Percentiles rank a stretch among this genome's conserved stretches.
phyloP scores from a whole-genome alignment of 2,888 invertebrate genomes.

The Zaprionus lineosus region DNA sequence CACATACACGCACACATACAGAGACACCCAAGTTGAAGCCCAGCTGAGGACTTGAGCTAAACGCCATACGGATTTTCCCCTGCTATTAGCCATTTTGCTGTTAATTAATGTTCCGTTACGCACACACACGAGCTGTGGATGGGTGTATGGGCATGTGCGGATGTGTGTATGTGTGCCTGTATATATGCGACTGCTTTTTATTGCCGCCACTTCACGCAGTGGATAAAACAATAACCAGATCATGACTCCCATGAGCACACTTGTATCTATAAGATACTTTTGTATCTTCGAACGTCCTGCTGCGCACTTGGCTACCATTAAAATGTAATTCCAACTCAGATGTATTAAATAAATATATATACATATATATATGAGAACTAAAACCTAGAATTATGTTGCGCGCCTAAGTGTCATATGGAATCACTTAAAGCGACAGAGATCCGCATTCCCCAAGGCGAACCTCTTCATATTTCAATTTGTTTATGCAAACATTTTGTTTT shows the following conservation, averaged over 20 bases:
- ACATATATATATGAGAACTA: constrained; percentile 31
- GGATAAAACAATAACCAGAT: constrained; percentile 22
- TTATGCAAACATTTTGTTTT: background rate
- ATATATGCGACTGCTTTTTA: constrained; percentile 40
- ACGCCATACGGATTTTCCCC: constrained; percentile 44
- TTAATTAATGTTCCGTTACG: constrained; percentile 67
- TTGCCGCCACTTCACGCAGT: constrained; percentile 32
- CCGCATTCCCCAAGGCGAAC: constrained; percentile 2
- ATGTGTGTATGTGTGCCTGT: constrained; percentile 1
- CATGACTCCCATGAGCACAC: background rate
- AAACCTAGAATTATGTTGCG: no score
- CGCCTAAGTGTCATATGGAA: background rate
- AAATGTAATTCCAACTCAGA: constrained; percentile 39
- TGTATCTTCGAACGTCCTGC: constrained; percentile 43
- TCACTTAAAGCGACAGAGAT: background rate
- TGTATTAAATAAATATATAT: no score
- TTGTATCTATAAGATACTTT: constrained; percentile 23
- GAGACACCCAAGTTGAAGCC: constrained; percentile 11
- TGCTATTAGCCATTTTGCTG: constrained; percentile 40
- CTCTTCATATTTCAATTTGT: constrained; percentile 24
- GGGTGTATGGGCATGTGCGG: no score
- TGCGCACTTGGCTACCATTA: constrained; percentile 34
- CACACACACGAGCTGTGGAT: constrained; percentile 22
- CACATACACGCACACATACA: background rate
- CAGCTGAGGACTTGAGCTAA: constrained; percentile 63